These are phyloP conservation scores for Crypturellus undulatus DNA, from an alignment of 2,113 vertebrate genomes.

Conservation along the genomic window DNA sequence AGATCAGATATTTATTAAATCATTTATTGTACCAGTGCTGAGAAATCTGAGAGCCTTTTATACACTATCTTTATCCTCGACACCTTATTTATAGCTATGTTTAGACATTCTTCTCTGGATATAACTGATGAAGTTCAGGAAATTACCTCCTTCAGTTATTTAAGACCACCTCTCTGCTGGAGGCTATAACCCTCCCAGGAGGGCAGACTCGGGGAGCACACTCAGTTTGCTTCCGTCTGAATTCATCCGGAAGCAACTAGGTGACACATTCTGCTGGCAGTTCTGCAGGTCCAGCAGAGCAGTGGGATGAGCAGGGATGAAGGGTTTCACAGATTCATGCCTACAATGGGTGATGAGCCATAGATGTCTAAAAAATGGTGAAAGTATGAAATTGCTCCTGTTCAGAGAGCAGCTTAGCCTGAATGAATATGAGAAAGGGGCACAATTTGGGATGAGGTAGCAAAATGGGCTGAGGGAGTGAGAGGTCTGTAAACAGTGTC, in stretches of 20 bases:
- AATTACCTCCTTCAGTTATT: background rate
- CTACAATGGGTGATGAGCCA: background rate
- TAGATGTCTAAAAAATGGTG: background rate
- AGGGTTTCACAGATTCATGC: background rate
- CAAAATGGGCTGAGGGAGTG: background rate
- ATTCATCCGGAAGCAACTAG: background rate
- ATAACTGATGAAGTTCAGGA: background rate
- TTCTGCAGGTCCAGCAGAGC: background rate
- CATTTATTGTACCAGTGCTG: background rate
- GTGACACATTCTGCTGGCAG: background rate
- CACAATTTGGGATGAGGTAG: background rate
- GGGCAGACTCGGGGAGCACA: background rate
- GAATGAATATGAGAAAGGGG: background rate
- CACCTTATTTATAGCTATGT: background rate
- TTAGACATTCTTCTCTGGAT: background rate
- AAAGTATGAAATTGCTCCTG: background rate
- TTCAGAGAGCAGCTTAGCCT: background rate
- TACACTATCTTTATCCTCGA: background rate
- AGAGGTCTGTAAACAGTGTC: rapidly evolving
- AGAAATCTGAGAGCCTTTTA: background rate
- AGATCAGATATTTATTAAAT: background rate
- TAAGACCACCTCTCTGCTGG: background rate
- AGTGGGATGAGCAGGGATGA: background rate
- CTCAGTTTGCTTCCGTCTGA: background rate
- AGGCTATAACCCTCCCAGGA: background rate